Evolutionary conservation across 2,113 vertebrate species (phyloP).

Genomic region (Oreotragus oreotragus): DNA sequence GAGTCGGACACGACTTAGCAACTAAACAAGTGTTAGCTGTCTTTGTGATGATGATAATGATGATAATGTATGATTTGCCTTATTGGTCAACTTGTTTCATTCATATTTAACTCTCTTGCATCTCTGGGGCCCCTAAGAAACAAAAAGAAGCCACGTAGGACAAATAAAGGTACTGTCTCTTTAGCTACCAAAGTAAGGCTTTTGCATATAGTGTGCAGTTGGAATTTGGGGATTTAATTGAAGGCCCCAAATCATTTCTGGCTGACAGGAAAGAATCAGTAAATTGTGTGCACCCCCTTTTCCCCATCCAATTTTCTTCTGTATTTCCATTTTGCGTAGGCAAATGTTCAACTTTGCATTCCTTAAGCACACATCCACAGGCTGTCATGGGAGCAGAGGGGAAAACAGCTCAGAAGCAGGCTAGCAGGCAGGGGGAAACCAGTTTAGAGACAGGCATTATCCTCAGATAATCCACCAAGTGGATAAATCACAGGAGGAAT

Average conservation of each 20-base stretch:
- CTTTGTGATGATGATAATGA: neutral
- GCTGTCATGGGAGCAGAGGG: neutral
- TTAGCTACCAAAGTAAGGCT: neutral
- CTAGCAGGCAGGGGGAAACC: constrained; percentile 5
- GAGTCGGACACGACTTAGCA: neutral
- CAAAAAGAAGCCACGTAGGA: neutral
- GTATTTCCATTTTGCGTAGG: constrained; percentile 55
- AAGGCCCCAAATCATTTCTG: constrained; percentile 14
- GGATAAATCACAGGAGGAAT: neutral
- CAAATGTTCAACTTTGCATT: constrained; percentile 48
- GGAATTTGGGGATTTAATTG: neutral
- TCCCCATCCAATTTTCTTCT: constrained; percentile 17
- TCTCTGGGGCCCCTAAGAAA: neutral
- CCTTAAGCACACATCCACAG: constrained; percentile 41
- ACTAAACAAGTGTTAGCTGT: neutral
- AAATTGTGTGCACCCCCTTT: neutral
- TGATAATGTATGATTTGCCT: neutral
- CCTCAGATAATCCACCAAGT: constrained; percentile 8
- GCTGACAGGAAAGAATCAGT: neutral
- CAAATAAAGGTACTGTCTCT: neutral
- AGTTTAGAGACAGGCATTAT: neutral
- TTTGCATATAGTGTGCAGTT: neutral
- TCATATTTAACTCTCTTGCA: constrained; percentile 15
- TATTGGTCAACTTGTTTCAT: neutral
- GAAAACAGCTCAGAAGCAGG: neutral